Evolutionary conservation across 2,888 invertebrate genomes (phyloP).

Genomic region (Limnephilus rhombicus): DNA sequence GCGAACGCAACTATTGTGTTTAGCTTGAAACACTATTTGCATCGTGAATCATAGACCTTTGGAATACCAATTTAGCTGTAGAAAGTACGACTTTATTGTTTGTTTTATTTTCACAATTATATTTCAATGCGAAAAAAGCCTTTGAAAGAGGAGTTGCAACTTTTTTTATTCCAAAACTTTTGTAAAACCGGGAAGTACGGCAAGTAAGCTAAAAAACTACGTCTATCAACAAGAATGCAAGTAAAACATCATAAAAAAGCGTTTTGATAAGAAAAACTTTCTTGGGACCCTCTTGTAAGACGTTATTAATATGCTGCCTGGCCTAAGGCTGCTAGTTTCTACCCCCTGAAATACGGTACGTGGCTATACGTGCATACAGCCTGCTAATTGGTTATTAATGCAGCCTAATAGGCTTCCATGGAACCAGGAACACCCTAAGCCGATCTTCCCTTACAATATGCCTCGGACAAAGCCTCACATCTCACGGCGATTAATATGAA

Average conservation of each 20-base stretch:
- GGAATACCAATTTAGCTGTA: no score
- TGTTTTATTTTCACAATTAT: no score
- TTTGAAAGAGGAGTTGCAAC: no score
- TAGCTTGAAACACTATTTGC: no score
- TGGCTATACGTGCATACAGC: slow-evolving; percentile 46
- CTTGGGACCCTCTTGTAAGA: not conserved
- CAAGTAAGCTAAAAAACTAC: not conserved
- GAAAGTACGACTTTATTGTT: no score
- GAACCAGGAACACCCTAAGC: slow-evolving; percentile 15
- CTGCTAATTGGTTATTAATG: slow-evolving; percentile 60
- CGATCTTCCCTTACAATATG: slow-evolving; percentile 37
- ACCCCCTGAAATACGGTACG: not conserved
- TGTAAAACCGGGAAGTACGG: no score
- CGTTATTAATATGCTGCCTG: not conserved
- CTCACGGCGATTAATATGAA: slow-evolving; percentile 20
- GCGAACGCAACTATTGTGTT: no score
- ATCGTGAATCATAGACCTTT: no score
- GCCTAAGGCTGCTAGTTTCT: not conserved
- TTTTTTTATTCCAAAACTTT: no score
- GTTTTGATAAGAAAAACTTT: not conserved
- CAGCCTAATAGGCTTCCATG: slow-evolving; percentile 53
- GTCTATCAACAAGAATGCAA: not conserved
- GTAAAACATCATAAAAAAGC: not conserved
- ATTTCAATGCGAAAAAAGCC: no score
- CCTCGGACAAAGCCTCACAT: slow-evolving; percentile 32